Percentiles rank a stretch among this genome's conserved stretches.
Evolutionary conservation across 2,888 invertebrate genomes (phyloP).

Genomic region (Adela reaumurella): DNA sequence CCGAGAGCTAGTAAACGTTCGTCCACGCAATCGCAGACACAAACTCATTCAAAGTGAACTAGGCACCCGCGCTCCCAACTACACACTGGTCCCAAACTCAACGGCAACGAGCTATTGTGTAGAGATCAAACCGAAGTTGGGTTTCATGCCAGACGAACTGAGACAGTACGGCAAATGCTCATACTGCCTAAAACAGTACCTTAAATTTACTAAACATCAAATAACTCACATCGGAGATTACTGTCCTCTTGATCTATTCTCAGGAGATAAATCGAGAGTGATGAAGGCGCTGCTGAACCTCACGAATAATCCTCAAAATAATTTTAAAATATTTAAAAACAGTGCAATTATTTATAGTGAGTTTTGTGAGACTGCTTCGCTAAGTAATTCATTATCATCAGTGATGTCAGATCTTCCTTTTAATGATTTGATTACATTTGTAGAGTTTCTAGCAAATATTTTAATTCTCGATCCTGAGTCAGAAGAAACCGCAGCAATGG

Average conservation of each 20-base stretch:
- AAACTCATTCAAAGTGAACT: conserved; percentile 36
- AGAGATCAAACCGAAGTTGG: conserved; percentile 68
- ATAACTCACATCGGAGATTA: conserved; percentile 56
- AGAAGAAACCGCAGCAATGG: too few relatives aligned
- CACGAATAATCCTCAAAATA: conserved; percentile 60
- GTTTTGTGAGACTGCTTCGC: too few relatives aligned
- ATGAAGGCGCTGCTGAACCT: conserved; percentile 46
- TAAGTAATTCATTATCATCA: too few relatives aligned
- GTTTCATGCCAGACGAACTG: conserved; percentile 43
- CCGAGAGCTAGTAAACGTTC: conserved; percentile 20
- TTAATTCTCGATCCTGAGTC: too few relatives aligned
- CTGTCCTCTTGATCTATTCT: conserved; percentile 69
- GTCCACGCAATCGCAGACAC: conserved; percentile 33
- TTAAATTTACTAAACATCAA: conserved; percentile 49
- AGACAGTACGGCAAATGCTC: conserved; percentile 42
- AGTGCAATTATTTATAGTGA: conserved; percentile 24
- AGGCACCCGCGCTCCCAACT: conserved; percentile 47
- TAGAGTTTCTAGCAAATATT: conserved; percentile 29
- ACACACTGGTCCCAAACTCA: conserved; percentile 22
- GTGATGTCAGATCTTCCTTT: conserved; percentile 22
- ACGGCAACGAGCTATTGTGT: conserved; percentile 43
- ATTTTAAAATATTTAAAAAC: conserved; percentile 58
- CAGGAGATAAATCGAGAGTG: conserved; percentile 57
- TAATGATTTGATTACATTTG: conserved; percentile 18
- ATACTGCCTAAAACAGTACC: conserved; percentile 55